A percentile compares a stretch with the other conserved stretches of the same genome.
These are phyloP conservation scores for Pharmacophagus antenor DNA, from an alignment of 2,888 invertebrate species.

Conservation along the genomic window DNA sequence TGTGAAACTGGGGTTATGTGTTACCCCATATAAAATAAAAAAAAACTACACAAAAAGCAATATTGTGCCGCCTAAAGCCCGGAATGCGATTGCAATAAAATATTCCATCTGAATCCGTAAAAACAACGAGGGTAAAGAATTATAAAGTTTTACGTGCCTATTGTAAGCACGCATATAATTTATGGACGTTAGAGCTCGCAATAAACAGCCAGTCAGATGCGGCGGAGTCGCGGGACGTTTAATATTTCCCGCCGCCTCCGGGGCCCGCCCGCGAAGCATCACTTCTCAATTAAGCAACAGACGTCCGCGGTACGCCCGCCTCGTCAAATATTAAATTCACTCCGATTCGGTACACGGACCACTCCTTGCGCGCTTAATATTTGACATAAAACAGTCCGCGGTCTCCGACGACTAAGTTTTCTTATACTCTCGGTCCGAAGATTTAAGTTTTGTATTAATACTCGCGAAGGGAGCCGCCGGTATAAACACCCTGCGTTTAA, in stretches of 20 bases:
- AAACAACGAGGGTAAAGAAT: constrained; percentile 66
- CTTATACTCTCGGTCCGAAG: constrained; percentile 54
- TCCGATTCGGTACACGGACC: constrained; percentile 55
- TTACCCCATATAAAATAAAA: too few relatives aligned
- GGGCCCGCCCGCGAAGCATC: constrained; percentile 50
- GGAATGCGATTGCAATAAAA: constrained; percentile 42
- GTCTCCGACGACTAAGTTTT: constrained; percentile 63
- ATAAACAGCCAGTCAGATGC: constrained; percentile 64
- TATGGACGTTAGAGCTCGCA: constrained; percentile 68
- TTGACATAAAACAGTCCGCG: constrained; percentile 73
- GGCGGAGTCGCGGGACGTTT: constrained; percentile 54
- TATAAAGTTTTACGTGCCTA: constrained; percentile 71
- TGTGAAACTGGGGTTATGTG: too few relatives aligned
- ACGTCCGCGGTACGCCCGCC: constrained; percentile 58
- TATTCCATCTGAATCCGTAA: constrained; percentile 57
- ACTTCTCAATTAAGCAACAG: constrained; percentile 66
- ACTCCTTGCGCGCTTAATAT: constrained; percentile 74
- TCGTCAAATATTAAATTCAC: constrained; percentile 74
- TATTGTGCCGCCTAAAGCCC: constrained; percentile 42
- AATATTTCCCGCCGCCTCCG: constrained; percentile 52
- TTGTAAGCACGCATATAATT: constrained; percentile 72
- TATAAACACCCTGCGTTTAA: constrained; percentile 48
- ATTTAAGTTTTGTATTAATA: constrained; percentile 69
- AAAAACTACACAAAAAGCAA: constrained; percentile 42
- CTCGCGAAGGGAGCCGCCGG: constrained; percentile 46